These are phyloP conservation scores for Platycheirus rosarum DNA, from an alignment of 2,888 invertebrate genomes.

Conservation along the genomic window DNA sequence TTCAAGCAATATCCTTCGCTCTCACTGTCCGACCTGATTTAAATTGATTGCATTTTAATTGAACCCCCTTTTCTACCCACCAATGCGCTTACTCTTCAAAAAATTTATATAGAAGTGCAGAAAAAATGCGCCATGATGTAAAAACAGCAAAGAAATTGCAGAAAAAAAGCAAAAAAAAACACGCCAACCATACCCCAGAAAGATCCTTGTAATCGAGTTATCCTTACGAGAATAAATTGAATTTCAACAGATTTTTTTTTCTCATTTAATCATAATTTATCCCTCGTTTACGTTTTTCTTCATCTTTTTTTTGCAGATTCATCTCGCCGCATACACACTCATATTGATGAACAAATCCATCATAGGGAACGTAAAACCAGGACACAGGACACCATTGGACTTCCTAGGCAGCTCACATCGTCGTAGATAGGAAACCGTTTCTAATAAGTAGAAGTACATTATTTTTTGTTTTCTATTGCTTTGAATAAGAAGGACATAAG, in stretches of 20 bases:
- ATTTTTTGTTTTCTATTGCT: neutral
- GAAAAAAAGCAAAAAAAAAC: neutral
- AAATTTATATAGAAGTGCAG: conserved; percentile 47
- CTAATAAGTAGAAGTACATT: conserved; percentile 35
- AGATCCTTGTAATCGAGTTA: conserved; percentile 65
- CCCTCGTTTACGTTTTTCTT: conserved; percentile 30
- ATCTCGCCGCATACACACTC: conserved; percentile 13
- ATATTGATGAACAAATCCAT: conserved; percentile 59
- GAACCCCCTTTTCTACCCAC: conserved; percentile 42
- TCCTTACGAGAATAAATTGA: conserved; percentile 63
- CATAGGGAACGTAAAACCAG: conserved; percentile 21
- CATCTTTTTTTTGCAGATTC: conserved; percentile 29
- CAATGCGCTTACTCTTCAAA: neutral
- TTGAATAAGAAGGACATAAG: conserved; percentile 45
- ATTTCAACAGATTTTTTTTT: conserved; percentile 40
- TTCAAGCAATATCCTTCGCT: conserved; percentile 17
- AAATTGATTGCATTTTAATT: conserved; percentile 74
- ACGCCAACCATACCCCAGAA: conserved; percentile 10
- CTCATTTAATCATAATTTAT: conserved; percentile 51
- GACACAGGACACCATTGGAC: conserved; percentile 48
- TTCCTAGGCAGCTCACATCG: conserved; percentile 52
- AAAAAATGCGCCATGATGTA: conserved; percentile 41
- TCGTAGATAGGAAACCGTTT: conserved; percentile 59
- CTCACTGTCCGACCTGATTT: conserved; percentile 64
- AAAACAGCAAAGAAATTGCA: neutral